These are phyloP conservation scores for Austrolebias charrua DNA, from an alignment of 2,797 vertebrate species.

Conservation along the genomic window DNA sequence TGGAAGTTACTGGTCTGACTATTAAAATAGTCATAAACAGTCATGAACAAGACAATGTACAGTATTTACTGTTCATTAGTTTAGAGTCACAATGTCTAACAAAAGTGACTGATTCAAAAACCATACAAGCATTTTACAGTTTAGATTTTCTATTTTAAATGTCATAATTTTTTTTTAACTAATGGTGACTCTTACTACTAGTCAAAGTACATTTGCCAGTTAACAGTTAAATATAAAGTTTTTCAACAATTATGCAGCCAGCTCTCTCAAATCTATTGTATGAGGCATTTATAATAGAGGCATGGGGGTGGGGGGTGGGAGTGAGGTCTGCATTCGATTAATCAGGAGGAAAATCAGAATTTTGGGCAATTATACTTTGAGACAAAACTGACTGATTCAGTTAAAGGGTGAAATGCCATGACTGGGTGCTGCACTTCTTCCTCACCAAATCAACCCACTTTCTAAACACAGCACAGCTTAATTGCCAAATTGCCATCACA, in stretches of 20 bases:
- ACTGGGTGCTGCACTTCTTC: slow-evolving; percentile 14
- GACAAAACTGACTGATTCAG: slow-evolving; percentile 46
- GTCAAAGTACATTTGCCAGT: not conserved
- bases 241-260: not conserved
- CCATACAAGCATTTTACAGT: too few relatives aligned
- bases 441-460: slow-evolving; percentile 21
- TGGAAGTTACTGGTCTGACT: slow-evolving; percentile 14
- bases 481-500: slow-evolving; percentile 73
- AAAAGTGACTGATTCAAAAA: too few relatives aligned
- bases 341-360: slow-evolving; percentile 31
- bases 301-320: too few relatives aligned
- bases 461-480: slow-evolving; percentile 48
- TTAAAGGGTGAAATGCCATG: slow-evolving; percentile 42
- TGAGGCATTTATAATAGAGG: slow-evolving; percentile 10
- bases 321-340: slow-evolving; percentile 16
- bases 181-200: not conserved
- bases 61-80: not conserved
- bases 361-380: slow-evolving; percentile 36
- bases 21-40: slow-evolving; percentile 4
- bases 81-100: too few relatives aligned
- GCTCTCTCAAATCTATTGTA: slow-evolving; percentile 16
- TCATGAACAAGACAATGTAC: not conserved
- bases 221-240: not conserved
- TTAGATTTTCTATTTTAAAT: too few relatives aligned
- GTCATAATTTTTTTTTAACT: too few relatives aligned